These are phyloP conservation scores for Seira sanloemensis DNA, from an alignment of 2,888 invertebrate genomes.

Conservation along the genomic window DNA sequence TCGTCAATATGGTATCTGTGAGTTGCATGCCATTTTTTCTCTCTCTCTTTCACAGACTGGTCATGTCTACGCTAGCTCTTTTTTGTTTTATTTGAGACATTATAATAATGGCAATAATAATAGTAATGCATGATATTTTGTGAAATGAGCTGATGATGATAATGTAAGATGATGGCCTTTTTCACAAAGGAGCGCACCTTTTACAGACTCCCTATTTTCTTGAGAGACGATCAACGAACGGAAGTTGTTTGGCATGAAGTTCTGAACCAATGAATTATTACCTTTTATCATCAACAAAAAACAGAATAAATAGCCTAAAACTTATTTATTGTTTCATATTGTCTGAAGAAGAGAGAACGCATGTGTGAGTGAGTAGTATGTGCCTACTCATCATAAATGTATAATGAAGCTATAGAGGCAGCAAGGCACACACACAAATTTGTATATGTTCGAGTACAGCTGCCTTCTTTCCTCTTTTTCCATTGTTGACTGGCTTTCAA, in stretches of 20 bases:
- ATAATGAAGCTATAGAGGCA: neutral
- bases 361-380: no score
- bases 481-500: neutral
- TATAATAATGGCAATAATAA: constrained; percentile 40
- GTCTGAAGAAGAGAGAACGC: constrained; percentile 25
- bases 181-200: neutral
- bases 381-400: constrained; percentile 4
- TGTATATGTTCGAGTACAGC: neutral
- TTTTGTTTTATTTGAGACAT: constrained; percentile 40
- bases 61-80: neutral
- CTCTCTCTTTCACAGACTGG: constrained; percentile 26
- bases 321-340: constrained; percentile 35
- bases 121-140: constrained; percentile 27
- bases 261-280: constrained; percentile 65
- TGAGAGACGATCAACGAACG: constrained; percentile 44
- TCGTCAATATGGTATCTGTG: constrained; percentile 1
- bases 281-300: constrained; percentile 56
- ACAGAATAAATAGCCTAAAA: constrained; percentile 4
- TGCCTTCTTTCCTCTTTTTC: neutral
- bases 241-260: constrained; percentile 65
- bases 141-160: neutral
- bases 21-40: constrained; percentile 39
- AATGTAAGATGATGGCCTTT: neutral
- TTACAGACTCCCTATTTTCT: neutral
- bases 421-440: neutral